These are phyloP conservation scores for Vanacampus margaritifer DNA, from an alignment of 2,113 vertebrate genomes.

Conservation along the genomic window DNA sequence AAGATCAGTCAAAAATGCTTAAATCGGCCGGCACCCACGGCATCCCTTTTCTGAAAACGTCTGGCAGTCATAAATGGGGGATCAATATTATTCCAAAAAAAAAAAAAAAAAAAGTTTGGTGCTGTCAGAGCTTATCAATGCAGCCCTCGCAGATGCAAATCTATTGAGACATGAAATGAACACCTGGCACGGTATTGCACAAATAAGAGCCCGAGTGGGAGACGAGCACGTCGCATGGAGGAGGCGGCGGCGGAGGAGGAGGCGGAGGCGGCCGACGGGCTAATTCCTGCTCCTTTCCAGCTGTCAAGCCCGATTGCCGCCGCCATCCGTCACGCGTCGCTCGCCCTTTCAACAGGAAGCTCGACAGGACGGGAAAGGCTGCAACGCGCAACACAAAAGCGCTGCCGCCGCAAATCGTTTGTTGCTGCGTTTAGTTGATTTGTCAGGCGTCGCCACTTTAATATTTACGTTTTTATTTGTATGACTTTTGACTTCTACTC, in stretches of 20 bases:
- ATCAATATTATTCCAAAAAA: too few species aligned
- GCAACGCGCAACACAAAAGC: background rate
- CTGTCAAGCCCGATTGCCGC: conserved; percentile 47
- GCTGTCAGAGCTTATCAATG: conserved; percentile 21
- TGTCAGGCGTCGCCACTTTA: too few species aligned
- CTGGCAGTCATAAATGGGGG: too few species aligned
- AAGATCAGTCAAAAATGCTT: too few species aligned
- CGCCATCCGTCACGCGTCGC: conserved; percentile 37
- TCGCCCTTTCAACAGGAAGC: conserved; percentile 29
- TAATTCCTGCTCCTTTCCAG: conserved; percentile 54
- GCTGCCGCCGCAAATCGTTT: too few species aligned
- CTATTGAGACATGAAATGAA: conserved; percentile 45
- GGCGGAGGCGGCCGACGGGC: conserved; percentile 37
- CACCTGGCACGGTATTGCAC: conserved; percentile 54
- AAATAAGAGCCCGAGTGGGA: conserved; percentile 21
- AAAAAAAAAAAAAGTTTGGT: too few species aligned
- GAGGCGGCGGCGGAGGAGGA: conserved; percentile 25
- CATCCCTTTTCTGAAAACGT: too few species aligned
- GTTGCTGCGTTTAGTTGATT: too few species aligned
- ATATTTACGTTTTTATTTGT: too few species aligned
- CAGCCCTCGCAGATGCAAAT: conserved; percentile 29
- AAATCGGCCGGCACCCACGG: too few species aligned
- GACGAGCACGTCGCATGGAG: conserved; percentile 10
- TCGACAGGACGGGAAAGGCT: conserved; percentile 30
- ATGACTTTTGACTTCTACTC: too few species aligned